Percentiles rank a stretch among this genome's conserved stretches.
Evolutionary conservation across 2,797 vertebrate genomes (phyloP).

Genomic region (Acipenser transmontanus): DNA sequence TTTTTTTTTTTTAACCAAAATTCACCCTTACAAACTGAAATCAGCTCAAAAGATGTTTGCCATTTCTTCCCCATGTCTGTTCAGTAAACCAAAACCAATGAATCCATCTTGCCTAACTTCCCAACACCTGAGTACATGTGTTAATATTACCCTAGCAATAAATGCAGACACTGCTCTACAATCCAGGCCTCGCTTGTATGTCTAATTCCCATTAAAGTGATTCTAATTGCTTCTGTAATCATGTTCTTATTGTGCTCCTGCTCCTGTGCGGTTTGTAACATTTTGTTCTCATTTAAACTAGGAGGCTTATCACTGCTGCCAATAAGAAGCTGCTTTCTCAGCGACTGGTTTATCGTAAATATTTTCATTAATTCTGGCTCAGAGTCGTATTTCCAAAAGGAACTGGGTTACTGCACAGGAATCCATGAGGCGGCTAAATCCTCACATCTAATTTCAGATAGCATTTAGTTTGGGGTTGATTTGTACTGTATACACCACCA

Average conservation of each 20-base stretch:
- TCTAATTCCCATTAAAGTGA: neutral
- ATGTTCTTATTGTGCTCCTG: neutral
- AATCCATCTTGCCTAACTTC: too few relatives aligned
- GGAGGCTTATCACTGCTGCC: neutral
- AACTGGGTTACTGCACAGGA: neutral
- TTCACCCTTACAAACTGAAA: too few relatives aligned
- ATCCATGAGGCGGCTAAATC: neutral
- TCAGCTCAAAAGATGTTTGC: too few relatives aligned
- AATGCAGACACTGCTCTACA: too few relatives aligned
- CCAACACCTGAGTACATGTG: too few relatives aligned
- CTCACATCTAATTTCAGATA: neutral
- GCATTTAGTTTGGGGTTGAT: too few relatives aligned
- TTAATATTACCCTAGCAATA: too few relatives aligned
- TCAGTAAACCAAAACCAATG: too few relatives aligned
- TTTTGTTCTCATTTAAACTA: neutral
- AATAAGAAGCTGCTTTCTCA: neutral
- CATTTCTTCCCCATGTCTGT: too few relatives aligned
- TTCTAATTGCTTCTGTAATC: neutral
- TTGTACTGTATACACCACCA: too few relatives aligned
- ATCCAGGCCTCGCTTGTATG: neutral
- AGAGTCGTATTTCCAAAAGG: constrained; percentile 4
- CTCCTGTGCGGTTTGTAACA: neutral
- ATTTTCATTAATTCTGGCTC: constrained; percentile 8
- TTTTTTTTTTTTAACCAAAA: too few relatives aligned
- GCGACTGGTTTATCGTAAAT: neutral